Conservation (phyloP, 2,797 vertebrate genomes). For the Thunnus albacares region DNA sequence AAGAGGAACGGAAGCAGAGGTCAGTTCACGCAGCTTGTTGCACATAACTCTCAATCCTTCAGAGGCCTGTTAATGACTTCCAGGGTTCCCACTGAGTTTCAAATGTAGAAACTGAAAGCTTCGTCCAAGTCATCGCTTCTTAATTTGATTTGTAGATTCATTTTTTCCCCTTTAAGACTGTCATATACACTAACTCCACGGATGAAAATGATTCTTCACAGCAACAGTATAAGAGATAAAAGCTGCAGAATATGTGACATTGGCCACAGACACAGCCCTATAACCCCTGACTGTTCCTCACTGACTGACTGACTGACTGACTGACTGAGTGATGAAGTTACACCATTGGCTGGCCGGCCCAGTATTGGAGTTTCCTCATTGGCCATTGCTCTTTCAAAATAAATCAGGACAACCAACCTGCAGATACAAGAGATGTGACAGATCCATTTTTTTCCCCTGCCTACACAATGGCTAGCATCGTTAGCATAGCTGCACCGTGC, state of each 20-base stretch:
- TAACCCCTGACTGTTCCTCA: too few species aligned
- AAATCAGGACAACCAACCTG: too few species aligned
- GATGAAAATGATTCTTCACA: neutral
- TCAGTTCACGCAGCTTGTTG: neutral
- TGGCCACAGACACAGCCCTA: too few species aligned
- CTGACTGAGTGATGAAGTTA: too few species aligned
- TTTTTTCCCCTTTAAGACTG: neutral
- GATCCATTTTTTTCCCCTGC: too few species aligned
- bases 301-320: too few species aligned
- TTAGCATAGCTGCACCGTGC: too few species aligned
- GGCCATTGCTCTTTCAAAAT: too few species aligned
- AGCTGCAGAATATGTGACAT: neutral
- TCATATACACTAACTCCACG: neutral
- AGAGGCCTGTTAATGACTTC: neutral
- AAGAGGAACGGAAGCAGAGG: neutral
- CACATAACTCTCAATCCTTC: neutral
- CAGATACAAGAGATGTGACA: too few species aligned
- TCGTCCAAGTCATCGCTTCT: neutral
- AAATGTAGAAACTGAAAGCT: neutral
- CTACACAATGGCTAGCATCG: too few species aligned
- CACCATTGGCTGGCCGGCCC: too few species aligned
- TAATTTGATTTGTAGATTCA: constrained; percentile 7
- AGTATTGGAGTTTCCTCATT: too few species aligned
- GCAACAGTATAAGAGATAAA: neutral
- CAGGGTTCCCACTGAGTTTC: neutral